Evolutionary conservation across 2,113 vertebrate genomes (phyloP).

Genomic region (Glaucomys volans): DNA sequence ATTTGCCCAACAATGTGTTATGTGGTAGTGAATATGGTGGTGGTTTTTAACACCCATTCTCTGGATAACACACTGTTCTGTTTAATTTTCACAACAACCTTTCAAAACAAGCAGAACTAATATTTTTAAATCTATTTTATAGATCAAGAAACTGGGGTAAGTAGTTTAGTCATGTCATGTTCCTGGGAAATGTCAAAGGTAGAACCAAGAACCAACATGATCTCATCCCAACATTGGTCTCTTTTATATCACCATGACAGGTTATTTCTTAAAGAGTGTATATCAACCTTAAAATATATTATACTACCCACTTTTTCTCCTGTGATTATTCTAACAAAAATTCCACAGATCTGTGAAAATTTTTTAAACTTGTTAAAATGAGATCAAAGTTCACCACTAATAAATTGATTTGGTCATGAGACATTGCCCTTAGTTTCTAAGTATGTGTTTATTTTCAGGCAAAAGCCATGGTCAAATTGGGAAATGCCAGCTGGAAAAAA

Average conservation of each 20-base stretch:
- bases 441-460: constrained; percentile 53
- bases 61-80: background rate
- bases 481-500: constrained; percentile 53
- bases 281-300: background rate
- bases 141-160: constrained; percentile 37
- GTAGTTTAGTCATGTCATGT: background rate
- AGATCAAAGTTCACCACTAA: constrained; percentile 18
- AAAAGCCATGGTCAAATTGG: constrained; percentile 40
- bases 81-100: background rate
- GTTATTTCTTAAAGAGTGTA: background rate
- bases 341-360: constrained; percentile 1
- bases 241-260: background rate
- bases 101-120: background rate
- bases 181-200: background rate
- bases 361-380: constrained; percentile 41
- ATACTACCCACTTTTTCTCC: background rate
- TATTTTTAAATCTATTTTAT: background rate
- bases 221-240: background rate
- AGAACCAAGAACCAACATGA: background rate
- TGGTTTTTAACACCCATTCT: background rate
- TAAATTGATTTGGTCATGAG: constrained; percentile 27
- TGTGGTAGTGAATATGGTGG: background rate
- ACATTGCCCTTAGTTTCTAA: constrained; percentile 50
- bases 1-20: background rate
- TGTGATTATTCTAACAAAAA: background rate